Evolutionary conservation across 1,140 invertebrate species (phyloP).

Genomic region (Arion vulgaris): DNA sequence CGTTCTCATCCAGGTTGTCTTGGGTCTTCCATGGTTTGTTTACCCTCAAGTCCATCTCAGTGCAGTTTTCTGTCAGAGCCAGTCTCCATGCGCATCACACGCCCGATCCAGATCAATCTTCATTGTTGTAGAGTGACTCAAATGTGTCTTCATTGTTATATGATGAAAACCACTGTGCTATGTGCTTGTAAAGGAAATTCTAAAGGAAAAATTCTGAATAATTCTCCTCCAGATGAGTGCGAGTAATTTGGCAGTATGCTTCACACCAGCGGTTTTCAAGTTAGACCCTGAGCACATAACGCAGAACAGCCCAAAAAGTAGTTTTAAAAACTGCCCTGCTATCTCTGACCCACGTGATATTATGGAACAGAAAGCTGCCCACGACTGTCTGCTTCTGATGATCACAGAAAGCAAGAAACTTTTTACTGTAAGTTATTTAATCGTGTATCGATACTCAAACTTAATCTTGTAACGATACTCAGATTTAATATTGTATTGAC

Average conservation of each 20-base stretch:
- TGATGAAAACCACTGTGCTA: no score
- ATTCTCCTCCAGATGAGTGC: constrained; percentile 87
- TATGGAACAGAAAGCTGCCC: constrained; percentile 85
- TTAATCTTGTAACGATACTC: not conserved
- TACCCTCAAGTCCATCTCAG: no score
- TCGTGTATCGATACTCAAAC: no score
- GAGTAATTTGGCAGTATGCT: constrained; percentile 93
- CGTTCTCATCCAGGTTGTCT: no score
- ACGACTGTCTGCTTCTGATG: constrained; percentile 83
- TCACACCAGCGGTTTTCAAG: constrained; percentile 92
- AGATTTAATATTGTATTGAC: not conserved
- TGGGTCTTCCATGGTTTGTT: no score
- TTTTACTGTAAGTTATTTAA: constrained; percentile 84
- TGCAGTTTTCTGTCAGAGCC: no score
- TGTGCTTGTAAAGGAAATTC: no score
- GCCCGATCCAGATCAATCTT: no score
- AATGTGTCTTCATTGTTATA: no score
- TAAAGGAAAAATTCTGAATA: no score
- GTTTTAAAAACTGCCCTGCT: constrained; percentile 73
- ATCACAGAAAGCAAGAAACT: constrained; percentile 85
- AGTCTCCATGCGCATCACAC: no score
- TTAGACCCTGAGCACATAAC: constrained; percentile 49
- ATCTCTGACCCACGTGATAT: constrained; percentile 89
- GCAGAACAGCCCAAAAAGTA: constrained; percentile 69
- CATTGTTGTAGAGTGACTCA: no score